phyloP scores from a whole-genome alignment of 2,113 vertebrate species.

The Ancistrus triradiatus region DNA sequence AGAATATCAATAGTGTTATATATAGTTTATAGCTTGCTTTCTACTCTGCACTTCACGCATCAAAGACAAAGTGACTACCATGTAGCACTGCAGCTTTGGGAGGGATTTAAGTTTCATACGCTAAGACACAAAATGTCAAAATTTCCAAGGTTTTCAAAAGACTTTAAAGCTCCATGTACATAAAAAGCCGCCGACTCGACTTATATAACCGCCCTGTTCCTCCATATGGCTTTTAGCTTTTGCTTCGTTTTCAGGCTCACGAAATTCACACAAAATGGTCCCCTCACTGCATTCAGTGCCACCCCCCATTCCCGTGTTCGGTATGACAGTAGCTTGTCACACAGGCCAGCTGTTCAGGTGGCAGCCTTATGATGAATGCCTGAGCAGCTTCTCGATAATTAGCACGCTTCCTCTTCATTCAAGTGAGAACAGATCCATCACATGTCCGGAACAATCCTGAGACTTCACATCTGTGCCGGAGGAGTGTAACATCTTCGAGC shows the following conservation, averaged over 20 bases:
- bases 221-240: not conserved
- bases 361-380: constrained; percentile 39
- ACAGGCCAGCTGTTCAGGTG: constrained; percentile 41
- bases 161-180: not conserved
- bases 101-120: too few species aligned
- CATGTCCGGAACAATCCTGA: not conserved
- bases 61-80: too few species aligned
- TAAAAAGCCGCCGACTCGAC: not conserved
- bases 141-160: too few species aligned
- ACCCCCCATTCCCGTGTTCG: not conserved
- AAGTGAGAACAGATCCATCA: constrained; percentile 41
- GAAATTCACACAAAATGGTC: not conserved
- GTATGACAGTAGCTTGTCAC: constrained; percentile 33
- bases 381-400: constrained; percentile 36
- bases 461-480: not conserved
- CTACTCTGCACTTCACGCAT: too few species aligned
- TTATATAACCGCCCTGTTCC: not conserved
- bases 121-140: too few species aligned
- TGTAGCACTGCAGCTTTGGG: too few species aligned
- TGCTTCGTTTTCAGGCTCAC: not conserved
- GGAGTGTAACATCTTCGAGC: not conserved
- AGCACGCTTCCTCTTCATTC: constrained; percentile 39
- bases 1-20: too few species aligned
- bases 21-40: too few species aligned
- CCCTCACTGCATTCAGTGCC: not conserved